Conservation (phyloP, 2,888 invertebrate species). For the Apeira syringaria region DNA sequence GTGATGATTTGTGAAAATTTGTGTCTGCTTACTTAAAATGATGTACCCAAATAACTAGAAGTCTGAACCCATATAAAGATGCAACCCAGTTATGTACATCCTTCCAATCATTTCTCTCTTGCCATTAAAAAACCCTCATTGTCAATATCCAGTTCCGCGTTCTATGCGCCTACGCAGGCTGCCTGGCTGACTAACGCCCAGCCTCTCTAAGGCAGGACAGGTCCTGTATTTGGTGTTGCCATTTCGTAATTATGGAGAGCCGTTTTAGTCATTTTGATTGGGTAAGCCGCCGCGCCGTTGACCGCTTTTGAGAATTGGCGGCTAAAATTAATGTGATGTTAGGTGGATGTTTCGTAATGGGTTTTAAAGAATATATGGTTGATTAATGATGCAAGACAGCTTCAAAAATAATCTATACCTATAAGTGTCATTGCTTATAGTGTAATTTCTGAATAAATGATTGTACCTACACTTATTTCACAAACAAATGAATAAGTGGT, state of each 20-base stretch:
- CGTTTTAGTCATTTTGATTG: constrained; percentile 26
- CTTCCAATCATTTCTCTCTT: too few relatives aligned
- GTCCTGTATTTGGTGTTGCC: constrained; percentile 26
- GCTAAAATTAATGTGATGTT: constrained; percentile 7
- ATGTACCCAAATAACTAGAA: too few relatives aligned
- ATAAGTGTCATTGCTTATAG: too few relatives aligned
- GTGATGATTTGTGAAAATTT: too few relatives aligned
- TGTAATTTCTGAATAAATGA: too few relatives aligned
- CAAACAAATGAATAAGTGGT: too few relatives aligned
- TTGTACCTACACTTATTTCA: too few relatives aligned
- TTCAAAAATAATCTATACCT: too few relatives aligned
- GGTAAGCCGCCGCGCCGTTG: constrained; percentile 11
- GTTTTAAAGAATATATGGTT: neutral
- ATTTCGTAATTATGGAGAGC: constrained; percentile 28
- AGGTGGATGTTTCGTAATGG: constrained; percentile 8
- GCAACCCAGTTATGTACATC: neutral
- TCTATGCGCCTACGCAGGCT: constrained; percentile 13
- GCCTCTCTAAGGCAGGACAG: constrained; percentile 17
- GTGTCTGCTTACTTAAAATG: too few relatives aligned
- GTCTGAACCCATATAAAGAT: too few relatives aligned
- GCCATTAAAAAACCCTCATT: neutral
- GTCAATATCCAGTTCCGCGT: constrained; percentile 12
- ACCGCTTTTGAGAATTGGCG: constrained; percentile 11
- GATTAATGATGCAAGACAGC: neutral
- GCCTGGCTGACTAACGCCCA: constrained; percentile 13